Conservation (phyloP, 2,113 vertebrate species). For the Cranoglanis bouderius region DNA sequence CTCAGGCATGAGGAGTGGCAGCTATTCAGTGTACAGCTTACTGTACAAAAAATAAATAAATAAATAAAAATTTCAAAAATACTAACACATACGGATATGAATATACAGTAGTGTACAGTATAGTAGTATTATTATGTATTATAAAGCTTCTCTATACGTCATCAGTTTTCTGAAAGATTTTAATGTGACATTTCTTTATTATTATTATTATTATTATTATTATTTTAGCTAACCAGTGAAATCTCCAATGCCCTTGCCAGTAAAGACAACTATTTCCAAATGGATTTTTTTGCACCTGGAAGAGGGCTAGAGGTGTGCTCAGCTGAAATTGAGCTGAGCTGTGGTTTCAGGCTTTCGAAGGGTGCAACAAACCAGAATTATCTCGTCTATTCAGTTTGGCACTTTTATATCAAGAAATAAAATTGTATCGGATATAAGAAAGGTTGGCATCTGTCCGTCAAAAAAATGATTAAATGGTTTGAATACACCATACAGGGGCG, state of each 20-base stretch:
- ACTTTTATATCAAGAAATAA: too few relatives aligned
- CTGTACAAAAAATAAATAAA: not conserved
- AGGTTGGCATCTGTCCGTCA: too few relatives aligned
- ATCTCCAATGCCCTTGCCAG: not conserved
- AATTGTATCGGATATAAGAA: too few relatives aligned
- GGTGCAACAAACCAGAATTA: too few relatives aligned
- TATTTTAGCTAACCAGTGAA: too few relatives aligned
- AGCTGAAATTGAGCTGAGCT: too few relatives aligned
- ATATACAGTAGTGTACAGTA: not conserved
- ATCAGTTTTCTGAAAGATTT: not conserved
- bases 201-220: not conserved
- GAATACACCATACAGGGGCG: too few relatives aligned
- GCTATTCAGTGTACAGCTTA: not conserved
- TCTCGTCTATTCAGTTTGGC: too few relatives aligned
- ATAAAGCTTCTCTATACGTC: not conserved
- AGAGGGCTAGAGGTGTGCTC: slow-evolving; percentile 6
- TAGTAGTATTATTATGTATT: too few relatives aligned
- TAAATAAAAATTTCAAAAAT: not conserved
- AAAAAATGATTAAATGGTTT: too few relatives aligned
- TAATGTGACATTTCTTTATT: not conserved
- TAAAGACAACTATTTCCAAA: not conserved
- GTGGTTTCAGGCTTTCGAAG: too few relatives aligned
- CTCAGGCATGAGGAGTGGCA: slow-evolving; percentile 16
- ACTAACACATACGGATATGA: not conserved
- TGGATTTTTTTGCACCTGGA: not conserved